Evolutionary conservation across 2,888 invertebrate species (phyloP), one percentile per base, ranked within the genome.

Genomic region (Serrognathus titanus): DNA sequence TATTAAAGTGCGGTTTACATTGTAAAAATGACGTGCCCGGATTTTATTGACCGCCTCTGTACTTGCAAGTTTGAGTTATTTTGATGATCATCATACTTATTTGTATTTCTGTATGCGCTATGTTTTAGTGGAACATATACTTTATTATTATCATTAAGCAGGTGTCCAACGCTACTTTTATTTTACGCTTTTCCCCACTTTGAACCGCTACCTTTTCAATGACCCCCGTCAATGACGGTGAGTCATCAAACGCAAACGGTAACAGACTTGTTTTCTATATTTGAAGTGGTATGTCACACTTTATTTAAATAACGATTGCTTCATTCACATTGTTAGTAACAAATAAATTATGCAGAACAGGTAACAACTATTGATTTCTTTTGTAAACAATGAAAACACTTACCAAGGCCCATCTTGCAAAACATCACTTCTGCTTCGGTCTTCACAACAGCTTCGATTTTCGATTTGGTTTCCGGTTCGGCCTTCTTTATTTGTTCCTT

Each of bases 321-420:
- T 55, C 55, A 55, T 55, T 55, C 55, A 45, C 16, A 51, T 16
- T 31, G 40, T 13, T 31, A 31, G 6, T 13, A 13, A 51, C 36
- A 20, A 36, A 51, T 3, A 47, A 37, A 7, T n/a, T 24, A 13
- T 31, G 24, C 24, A 31, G 16, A 16, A 2, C 16, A 16, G 16
- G 16, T 16, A 48, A n/a, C 10, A 6, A 36, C 35, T 12, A 37
- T 13, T 10, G 20, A 24, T 45, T 45, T 24, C 20, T 45, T 24
- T 3, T 1, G 7, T 31, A 31, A 31, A 31, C 6, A 31, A 31
- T 5, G 31, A 43, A 47, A 48, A 51, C 7, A 57, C 59, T 86
- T 72, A 88, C 88, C 88, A 51, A 88, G 78, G 68, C 87, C 87
- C 83, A 88, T 86, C 75, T 85, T 84, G 74, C 85, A 83, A 79